A percentile compares a stretch with the other conserved stretches of the same genome.
phyloP scores from a whole-genome alignment of 1,140 invertebrate genomes.

The Cydia strobilella region DNA sequence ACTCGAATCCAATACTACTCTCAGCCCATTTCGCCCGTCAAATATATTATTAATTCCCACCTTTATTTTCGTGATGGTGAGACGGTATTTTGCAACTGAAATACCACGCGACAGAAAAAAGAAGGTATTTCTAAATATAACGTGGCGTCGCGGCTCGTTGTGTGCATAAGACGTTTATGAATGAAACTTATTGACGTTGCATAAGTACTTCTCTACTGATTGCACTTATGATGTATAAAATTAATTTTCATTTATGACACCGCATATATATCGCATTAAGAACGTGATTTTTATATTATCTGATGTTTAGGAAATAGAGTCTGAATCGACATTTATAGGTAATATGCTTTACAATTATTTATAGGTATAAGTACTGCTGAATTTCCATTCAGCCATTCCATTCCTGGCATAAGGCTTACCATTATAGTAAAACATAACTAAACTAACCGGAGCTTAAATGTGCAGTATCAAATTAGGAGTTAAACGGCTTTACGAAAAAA shows the following conservation, averaged over 20 bases:
- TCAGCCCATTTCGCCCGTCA: neutral
- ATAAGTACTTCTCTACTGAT: slow-evolving; percentile 33
- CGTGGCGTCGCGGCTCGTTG: slow-evolving; percentile 38
- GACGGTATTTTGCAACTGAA: slow-evolving; percentile 55
- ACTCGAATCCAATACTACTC: neutral
- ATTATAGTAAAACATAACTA: too few relatives aligned
- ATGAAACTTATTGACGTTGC: slow-evolving; percentile 33
- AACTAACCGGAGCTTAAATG: too few relatives aligned
- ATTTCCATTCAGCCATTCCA: too few relatives aligned
- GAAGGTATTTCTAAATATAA: slow-evolving; percentile 51
- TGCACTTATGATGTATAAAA: neutral
- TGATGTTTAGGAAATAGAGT: too few relatives aligned
- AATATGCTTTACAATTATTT: too few relatives aligned
- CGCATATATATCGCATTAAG: too few relatives aligned
- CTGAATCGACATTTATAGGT: too few relatives aligned
- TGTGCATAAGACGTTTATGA: slow-evolving; percentile 33
- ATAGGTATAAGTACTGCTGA: too few relatives aligned
- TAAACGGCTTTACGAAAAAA: too few relatives aligned
- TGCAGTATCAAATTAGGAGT: too few relatives aligned
- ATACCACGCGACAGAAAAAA: slow-evolving; percentile 49
- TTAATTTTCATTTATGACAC: neutral
- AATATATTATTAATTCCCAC: slow-evolving; percentile 36
- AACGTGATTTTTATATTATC: too few relatives aligned
- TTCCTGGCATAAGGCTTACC: too few relatives aligned
- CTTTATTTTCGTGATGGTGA: slow-evolving; percentile 39